Base-by-base conservation (phyloP, 2,888 invertebrate species). In the Pristionchus exspectatus region DNA sequence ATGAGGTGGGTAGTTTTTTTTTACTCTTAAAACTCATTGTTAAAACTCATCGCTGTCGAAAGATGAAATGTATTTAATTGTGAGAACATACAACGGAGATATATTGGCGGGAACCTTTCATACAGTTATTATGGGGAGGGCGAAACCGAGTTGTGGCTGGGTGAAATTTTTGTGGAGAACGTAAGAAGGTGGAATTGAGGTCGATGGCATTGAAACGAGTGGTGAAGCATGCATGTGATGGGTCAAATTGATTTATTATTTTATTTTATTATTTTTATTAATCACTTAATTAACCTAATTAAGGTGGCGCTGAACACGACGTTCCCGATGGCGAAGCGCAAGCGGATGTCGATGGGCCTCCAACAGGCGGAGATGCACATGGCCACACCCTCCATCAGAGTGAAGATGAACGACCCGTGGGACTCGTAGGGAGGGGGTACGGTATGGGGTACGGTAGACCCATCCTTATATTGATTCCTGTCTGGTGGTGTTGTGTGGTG, bases 251-350 rank as follows among this genome's bases (percentile, higher is more conserved):
- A 21, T 69, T 24, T 9, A 21, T 9, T 66, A 24, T 24, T 21
- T 9, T n/a, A n/a, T 38, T 38, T 38, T 38, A 38, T 63, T 63
- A 9, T 10, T 14, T n/a, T 54, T 7, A 56, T 12, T n/a, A 54
- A 56, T 83, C 16, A 38, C 12, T 83, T 83, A 59, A 30, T 56
- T 56, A 12, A 7, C 27, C 30, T 54, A 27, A 27, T 27, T 27
- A n/a, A 88, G 87, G 87, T 88, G 5, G 87, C 87, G 0, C 87
- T 88, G 24, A 88, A 88, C 56, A 56, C 87, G 27, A 74, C 87
- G 27, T 88, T 74, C 56, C 74, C 87, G 2, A 21, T 88, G 87
- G 54, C 72, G 21, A 88, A 88, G 87, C 24, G 87, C 4, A 88
- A 88, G 74, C 50, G 87, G 16, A 56, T 88, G 33, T 74, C 87